These are phyloP conservation scores for Lampris megalopsis DNA, from an alignment of 2,113 vertebrate species.

Conservation along the genomic window DNA sequence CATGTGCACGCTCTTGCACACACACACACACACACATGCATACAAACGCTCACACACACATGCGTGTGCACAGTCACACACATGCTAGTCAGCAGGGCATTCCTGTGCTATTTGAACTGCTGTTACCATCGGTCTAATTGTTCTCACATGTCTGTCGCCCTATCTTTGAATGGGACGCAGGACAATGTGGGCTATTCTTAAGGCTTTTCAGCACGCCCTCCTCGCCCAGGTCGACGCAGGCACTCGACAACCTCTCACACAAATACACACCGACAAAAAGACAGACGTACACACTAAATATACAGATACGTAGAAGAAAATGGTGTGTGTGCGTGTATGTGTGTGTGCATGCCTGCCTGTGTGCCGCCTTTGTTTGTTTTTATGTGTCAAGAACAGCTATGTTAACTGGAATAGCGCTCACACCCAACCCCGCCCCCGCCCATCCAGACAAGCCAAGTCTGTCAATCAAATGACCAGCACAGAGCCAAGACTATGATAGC, in stretches of 20 bases:
- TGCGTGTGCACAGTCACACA: conserved; percentile 49
- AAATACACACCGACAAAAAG: conserved; percentile 54
- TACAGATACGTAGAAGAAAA: conserved; percentile 58
- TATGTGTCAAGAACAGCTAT: conserved; percentile 47
- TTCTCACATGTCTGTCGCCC: conserved; percentile 80
- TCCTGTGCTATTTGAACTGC: conserved; percentile 76
- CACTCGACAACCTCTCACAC: conserved; percentile 61
- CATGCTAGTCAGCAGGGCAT: conserved; percentile 73
- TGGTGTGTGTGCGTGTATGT: conserved; percentile 31
- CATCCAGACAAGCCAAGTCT: conserved; percentile 62
- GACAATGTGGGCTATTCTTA: conserved; percentile 82
- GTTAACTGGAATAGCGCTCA: conserved; percentile 51
- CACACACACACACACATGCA: conserved; percentile 12
- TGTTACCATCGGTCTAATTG: conserved; percentile 82
- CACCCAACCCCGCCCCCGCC: conserved; percentile 54
- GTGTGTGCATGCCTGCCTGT: conserved; percentile 27
- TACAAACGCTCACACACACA: conserved; percentile 9
- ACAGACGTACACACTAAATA: conserved; percentile 52
- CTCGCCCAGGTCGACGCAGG: conserved; percentile 54
- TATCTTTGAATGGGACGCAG: conserved; percentile 70
- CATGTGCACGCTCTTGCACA: background rate
- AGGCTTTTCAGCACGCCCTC: conserved; percentile 53
- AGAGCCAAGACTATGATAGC: conserved; percentile 69
- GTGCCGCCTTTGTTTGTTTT: conserved; percentile 37
- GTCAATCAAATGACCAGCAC: conserved; percentile 66